phyloP scores from a whole-genome alignment of 1,140 invertebrate species.

The Callitettix versicolor region DNA sequence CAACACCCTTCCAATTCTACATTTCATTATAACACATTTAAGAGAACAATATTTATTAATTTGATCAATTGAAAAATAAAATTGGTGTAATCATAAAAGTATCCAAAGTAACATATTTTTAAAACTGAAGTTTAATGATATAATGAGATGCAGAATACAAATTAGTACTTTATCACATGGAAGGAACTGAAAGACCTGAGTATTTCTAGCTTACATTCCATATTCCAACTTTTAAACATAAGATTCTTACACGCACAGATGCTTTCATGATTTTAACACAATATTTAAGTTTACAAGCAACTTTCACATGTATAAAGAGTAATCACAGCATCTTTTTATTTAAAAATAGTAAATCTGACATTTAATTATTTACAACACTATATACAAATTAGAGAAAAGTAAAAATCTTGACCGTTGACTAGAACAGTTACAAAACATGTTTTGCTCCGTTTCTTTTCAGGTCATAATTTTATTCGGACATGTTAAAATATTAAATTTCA shows the following conservation, averaged over 20 bases:
- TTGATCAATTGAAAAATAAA: too few species aligned
- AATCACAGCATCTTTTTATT: conserved; percentile 15
- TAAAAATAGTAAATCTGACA: conserved; percentile 18
- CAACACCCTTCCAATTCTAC: conserved; percentile 8
- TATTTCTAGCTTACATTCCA: not conserved
- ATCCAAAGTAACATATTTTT: too few species aligned
- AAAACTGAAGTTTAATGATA: too few species aligned
- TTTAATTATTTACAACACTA: conserved; percentile 14
- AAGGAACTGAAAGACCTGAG: conserved; percentile 19
- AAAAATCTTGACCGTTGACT: conserved; percentile 14
- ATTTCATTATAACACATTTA: not conserved
- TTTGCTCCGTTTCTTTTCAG: not conserved
- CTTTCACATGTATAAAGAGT: not conserved
- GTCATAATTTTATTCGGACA: too few species aligned
- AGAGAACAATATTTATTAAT: not conserved
- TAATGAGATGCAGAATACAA: conserved; percentile 5
- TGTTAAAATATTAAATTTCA: too few species aligned
- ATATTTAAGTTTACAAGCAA: not conserved
- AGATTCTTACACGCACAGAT: too few species aligned
- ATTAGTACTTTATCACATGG: conserved; percentile 14
- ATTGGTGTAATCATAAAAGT: too few species aligned
- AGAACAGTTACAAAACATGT: conserved; percentile 13
- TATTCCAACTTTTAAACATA: not conserved
- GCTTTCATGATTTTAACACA: not conserved
- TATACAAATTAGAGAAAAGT: conserved; percentile 12